Conservation (phyloP, 2,113 vertebrate species). For the Ploceus nigricollis region DNA sequence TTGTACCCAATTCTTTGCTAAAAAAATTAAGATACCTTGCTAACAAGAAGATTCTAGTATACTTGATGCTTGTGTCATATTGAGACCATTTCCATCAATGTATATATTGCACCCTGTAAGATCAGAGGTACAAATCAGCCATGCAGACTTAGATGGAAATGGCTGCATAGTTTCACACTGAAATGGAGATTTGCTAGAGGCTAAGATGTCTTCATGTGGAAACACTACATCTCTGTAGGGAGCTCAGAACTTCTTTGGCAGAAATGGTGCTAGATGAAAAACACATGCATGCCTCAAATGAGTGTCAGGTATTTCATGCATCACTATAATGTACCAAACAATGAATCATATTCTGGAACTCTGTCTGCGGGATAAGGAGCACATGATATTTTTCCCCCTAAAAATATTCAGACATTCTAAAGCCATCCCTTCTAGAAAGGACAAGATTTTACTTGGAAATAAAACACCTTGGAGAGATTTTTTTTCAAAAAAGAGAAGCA, state of each 20-base stretch:
- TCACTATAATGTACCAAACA: neutral
- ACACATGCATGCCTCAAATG: neutral
- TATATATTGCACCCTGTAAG: neutral
- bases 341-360: neutral
- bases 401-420: neutral
- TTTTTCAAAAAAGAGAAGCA: neutral
- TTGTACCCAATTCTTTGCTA: neutral
- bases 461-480: neutral
- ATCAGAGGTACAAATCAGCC: neutral
- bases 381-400: neutral
- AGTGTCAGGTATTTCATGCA: neutral
- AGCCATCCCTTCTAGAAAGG: neutral
- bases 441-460: neutral
- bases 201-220: neutral
- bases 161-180: neutral
- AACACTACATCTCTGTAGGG: neutral
- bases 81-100: neutral
- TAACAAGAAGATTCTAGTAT: neutral
- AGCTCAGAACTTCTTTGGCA: neutral
- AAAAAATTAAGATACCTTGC: neutral
- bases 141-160: neutral
- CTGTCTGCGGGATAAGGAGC: neutral
- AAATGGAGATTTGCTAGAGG: neutral
- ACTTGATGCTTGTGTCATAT: neutral
- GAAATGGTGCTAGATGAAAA: neutral